Evolutionary conservation across 1,140 invertebrate species (phyloP), one percentile per base, ranked within the genome.

Genomic region (Drosophila sp.): DNA sequence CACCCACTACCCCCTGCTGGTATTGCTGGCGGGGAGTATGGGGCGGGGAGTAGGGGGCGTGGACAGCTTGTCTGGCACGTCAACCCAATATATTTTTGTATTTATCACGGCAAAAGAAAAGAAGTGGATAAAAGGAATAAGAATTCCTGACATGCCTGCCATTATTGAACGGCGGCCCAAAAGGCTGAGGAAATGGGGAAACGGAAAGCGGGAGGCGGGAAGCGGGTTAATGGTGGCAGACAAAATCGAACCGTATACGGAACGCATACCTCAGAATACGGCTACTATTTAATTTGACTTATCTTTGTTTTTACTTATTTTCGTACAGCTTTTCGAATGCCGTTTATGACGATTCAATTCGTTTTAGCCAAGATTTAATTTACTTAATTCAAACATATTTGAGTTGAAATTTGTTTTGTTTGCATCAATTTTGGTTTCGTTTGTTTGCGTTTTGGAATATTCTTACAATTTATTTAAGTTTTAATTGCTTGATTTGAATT

Each of bases 91-190:
- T 32, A 77, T 59, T 79, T 63, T 58, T 53, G 72, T 79, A 83
- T 80, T 80, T 80, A 80, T 76, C 53, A 72, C 59, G 41, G 46
- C 45, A 40, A 32, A 32, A 43, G 57, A 45, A 18, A 38, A 13
- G 9, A 36, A 50, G 56, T 25, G 21, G 16, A 43, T 4, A 25
- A 21, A 41, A 38, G 14, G 43, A 41, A 41, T 16, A 7, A 16
- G 27, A 83, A 83, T 82, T 82, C 80, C 75, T 59, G 79, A 71
- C 72, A 76, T 75, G 72, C 75, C 61, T 32, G 54, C 14, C 36
- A 61, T 59, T 41, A 58, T 73, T 51, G 77, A 79, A 78, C 38
- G 73, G 48, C 56, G 73, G 21, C 16, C 14, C 36, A 53, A 13
- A 8, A 40, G 21, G 7, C n/a, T 8, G 16, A 1, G 27, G 14